Evolutionary conservation across 2,888 invertebrate genomes (phyloP).

Genomic region (Lochmaea capreae): DNA sequence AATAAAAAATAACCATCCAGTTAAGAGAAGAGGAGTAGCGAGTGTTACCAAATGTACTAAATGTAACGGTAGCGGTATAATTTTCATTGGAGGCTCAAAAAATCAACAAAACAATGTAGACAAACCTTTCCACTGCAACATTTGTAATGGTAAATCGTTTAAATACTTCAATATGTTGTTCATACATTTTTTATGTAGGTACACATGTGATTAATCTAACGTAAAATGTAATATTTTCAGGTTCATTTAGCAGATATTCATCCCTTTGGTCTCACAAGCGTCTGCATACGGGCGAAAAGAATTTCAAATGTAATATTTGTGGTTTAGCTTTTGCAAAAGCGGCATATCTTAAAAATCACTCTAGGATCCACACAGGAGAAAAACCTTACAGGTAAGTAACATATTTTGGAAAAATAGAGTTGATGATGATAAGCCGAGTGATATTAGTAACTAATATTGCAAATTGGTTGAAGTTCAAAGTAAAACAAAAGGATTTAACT

Average conservation of each 20-base stretch:
- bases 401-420: conserved; percentile 4
- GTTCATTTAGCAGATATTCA: conserved; percentile 85
- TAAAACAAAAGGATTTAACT: no score
- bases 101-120: conserved; percentile 74
- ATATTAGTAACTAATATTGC: not conserved
- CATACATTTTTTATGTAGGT: no score
- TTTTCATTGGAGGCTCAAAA: conserved; percentile 79
- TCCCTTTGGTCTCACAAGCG: conserved; percentile 92
- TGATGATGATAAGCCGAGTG: not conserved
- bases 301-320: conserved; percentile 89
- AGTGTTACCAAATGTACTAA: conserved; percentile 90
- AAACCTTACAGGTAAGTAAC: conserved; percentile 62
- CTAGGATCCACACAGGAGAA: conserved; percentile 85
- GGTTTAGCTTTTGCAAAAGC: conserved; percentile 90
- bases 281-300: conserved; percentile 85
- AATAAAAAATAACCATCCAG: conserved; percentile 74
- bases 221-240: conserved; percentile 45
- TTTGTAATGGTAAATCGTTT: conserved; percentile 75
- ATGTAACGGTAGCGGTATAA: conserved; percentile 89
- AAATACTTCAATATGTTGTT: not conserved
- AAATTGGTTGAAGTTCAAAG: no score
- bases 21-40: conserved; percentile 84
- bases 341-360: conserved; percentile 90
- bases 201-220: no score
- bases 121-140: conserved; percentile 90